Evolutionary conservation across 2,888 invertebrate genomes (phyloP).

Genomic region (Mechanitis messenoides): DNA sequence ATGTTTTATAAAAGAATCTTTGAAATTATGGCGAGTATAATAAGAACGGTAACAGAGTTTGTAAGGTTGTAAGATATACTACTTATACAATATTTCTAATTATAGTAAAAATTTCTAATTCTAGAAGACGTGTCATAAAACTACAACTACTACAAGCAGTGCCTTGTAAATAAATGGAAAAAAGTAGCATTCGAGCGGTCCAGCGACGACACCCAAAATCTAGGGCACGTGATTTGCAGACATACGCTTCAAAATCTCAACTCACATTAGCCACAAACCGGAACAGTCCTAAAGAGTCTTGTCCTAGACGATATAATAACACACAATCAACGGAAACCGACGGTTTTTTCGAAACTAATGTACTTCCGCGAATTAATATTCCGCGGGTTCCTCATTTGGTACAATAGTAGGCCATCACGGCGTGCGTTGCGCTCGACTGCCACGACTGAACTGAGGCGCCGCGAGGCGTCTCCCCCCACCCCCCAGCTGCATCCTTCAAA

Average conservation of each 20-base stretch:
- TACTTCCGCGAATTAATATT: slow-evolving; percentile 49
- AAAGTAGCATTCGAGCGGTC: slow-evolving; percentile 58
- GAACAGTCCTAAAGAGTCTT: slow-evolving; percentile 58
- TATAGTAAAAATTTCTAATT: not conserved
- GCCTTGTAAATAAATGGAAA: slow-evolving; percentile 54
- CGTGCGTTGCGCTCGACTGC: slow-evolving; percentile 50
- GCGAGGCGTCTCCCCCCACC: slow-evolving; percentile 37
- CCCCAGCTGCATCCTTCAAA: slow-evolving; percentile 68
- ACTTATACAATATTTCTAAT: not conserved
- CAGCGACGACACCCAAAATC: slow-evolving; percentile 61
- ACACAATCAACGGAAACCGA: slow-evolving; percentile 60
- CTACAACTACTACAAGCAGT: slow-evolving; percentile 49
- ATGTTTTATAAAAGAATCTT: not conserved
- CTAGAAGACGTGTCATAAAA: slow-evolving; percentile 20
- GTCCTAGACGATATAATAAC: slow-evolving; percentile 40
- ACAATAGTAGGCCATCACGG: slow-evolving; percentile 42
- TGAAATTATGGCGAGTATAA: not conserved
- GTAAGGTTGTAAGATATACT: too few species aligned
- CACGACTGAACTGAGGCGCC: slow-evolving; percentile 62
- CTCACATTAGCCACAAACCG: slow-evolving; percentile 71
- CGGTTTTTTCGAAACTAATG: slow-evolving; percentile 38
- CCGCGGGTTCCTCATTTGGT: slow-evolving; percentile 65
- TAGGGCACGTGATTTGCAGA: slow-evolving; percentile 67
- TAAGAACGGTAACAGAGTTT: too few species aligned
- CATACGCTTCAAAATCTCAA: slow-evolving; percentile 55